phyloP scores from a whole-genome alignment of 2,888 invertebrate genomes.

The Tipula unca region DNA sequence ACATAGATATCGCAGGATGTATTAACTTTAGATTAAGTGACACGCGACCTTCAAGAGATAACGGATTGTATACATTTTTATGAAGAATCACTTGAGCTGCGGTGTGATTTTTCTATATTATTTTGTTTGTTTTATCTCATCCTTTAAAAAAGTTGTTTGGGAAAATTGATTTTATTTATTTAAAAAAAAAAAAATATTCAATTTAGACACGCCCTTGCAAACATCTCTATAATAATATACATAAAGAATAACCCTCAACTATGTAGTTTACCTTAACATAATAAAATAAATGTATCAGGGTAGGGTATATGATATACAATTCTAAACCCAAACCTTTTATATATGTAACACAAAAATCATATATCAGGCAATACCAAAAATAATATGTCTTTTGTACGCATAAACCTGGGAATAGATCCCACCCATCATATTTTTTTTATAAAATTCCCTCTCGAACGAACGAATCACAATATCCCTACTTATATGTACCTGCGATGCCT shows the following conservation, averaged over 20 bases:
- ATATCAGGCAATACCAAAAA: neutral
- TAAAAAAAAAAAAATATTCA: neutral
- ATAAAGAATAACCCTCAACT: neutral
- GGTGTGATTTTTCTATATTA: neutral
- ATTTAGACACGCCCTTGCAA: neutral
- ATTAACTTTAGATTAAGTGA: neutral
- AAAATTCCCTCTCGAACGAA: neutral
- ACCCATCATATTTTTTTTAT: neutral
- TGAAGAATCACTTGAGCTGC: neutral
- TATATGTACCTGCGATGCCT: neutral
- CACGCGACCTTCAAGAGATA: neutral
- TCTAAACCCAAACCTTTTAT: neutral
- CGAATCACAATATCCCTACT: neutral
- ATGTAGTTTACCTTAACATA: neutral
- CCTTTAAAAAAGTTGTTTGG: neutral
- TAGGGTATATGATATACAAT: neutral
- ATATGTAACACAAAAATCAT: neutral
- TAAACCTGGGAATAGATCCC: neutral
- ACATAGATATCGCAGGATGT: neutral
- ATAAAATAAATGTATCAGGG: neutral
- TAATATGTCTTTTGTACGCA: neutral
- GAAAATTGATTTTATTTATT: neutral
- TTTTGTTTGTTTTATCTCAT: neutral
- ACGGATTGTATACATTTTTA: neutral
- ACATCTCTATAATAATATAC: too few species aligned